These are phyloP conservation scores for Pelmatolapia mariae DNA, from an alignment of 2,113 vertebrate genomes.

Conservation along the genomic window DNA sequence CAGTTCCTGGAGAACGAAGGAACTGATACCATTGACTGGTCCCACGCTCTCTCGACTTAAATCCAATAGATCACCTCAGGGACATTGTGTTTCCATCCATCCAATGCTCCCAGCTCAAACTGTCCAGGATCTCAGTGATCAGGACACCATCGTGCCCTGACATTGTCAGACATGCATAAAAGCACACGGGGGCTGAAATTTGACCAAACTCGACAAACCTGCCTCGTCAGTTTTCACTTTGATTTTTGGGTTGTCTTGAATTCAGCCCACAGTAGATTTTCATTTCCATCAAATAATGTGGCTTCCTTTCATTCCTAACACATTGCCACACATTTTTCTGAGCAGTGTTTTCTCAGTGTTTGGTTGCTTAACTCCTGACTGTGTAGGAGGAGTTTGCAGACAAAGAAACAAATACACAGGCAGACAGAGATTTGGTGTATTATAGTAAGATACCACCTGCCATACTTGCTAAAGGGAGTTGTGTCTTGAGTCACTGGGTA, in stretches of 20 bases:
- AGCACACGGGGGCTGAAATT: background rate
- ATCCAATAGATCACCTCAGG: background rate
- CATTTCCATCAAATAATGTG: background rate
- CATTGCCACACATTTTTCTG: background rate
- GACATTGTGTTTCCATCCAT: background rate
- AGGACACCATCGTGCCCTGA: background rate
- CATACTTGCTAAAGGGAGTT: background rate
- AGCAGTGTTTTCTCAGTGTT: background rate
- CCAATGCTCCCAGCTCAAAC: background rate
- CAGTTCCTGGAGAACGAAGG: background rate
- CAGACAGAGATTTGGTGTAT: background rate
- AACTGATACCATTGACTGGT: fast-evolving
- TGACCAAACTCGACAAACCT: background rate
- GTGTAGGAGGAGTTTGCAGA: background rate
- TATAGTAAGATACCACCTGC: background rate
- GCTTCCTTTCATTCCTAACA: background rate
- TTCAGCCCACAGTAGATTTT: background rate
- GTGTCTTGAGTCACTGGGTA: background rate
- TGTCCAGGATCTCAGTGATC: background rate
- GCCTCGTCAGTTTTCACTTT: background rate
- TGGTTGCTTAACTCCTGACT: background rate
- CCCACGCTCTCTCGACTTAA: background rate
- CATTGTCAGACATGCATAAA: background rate
- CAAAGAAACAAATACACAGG: background rate
- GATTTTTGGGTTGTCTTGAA: background rate